Conservation (phyloP, 2,888 invertebrate species). For the Gastrophysa polygoni region DNA sequence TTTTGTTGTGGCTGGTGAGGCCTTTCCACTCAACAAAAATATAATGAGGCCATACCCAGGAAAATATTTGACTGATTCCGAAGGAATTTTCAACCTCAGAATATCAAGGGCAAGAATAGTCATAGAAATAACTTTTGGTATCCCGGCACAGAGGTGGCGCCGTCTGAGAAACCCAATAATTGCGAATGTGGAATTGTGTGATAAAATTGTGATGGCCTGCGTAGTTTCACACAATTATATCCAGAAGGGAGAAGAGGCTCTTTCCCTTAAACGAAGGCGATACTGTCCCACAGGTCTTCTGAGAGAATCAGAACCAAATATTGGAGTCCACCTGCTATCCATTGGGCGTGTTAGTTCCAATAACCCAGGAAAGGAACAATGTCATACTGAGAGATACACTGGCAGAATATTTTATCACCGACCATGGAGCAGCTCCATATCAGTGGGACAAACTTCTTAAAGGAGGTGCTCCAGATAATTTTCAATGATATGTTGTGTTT, state of each 20-base stretch:
- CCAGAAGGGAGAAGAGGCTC: not conserved
- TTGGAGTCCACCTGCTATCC: not conserved
- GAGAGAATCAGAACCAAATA: constrained; percentile 1
- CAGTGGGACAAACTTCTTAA: not conserved
- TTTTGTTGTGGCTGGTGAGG: constrained; percentile 21
- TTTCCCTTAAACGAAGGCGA: not conserved
- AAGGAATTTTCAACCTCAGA: constrained; percentile 4
- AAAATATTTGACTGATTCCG: not conserved
- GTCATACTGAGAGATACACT: constrained; percentile 2
- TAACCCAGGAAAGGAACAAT: constrained; percentile 2
- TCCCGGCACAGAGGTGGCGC: constrained; percentile 10
- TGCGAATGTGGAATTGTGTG: constrained; percentile 3
- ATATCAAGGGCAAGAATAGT: not conserved
- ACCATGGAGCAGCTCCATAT: constrained; percentile 4
- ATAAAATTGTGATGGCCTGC: constrained; percentile 1
- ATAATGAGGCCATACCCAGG: constrained; percentile 19
- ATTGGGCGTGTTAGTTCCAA: constrained; percentile 1
- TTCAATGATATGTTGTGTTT: not conserved
- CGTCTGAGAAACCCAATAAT: constrained; percentile 7
- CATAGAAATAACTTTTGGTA: constrained; percentile 9
- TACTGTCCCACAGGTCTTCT: constrained; percentile 7
- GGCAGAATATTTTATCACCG: constrained; percentile 4
- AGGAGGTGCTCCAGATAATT: constrained; percentile 7
- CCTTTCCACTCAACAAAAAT: constrained; percentile 15
- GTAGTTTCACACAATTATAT: not conserved